Base-by-base conservation (phyloP, 2,888 invertebrate genomes). In the Lysandra coridon region DNA sequence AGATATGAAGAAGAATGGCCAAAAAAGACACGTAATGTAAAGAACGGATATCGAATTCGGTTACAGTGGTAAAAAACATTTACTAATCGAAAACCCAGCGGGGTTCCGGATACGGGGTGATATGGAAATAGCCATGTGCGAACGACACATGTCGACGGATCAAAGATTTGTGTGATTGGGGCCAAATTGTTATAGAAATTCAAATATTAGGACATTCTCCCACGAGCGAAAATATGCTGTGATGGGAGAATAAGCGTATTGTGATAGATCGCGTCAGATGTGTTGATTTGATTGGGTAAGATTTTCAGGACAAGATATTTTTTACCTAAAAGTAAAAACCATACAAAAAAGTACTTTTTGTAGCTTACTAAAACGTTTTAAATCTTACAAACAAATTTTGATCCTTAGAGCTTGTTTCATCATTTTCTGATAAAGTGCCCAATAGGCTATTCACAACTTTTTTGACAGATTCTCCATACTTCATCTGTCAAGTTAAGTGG, bases 81-180 rank as follows among this genome's bases (percentile, higher is more conserved):
- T 37, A 69, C 69, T 69, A 69, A 69, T 69, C 14, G 33, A 69
- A 69, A 14, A 4, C 69, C 4, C 69, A 69, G 69, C 33, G 37
- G 69, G 33, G 33, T 69, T 57, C 69, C 69, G 69, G 69, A 37
- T 37, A 69, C 33, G 14, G 33, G 10, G 6, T 69, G 33, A 17
- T 69, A 69, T 69, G 69, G 69, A 69, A 69, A 69, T 69, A 14
- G 12, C 33, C 69, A 69, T 69, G 69, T 69, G 69, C 69, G 69
- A 37, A 6, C 69, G 69, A 69, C 69, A 69, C 33, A 69, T 69
- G 69, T 69, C 69, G 23, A 12, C 64, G 33, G 33, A 69, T 69
- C 69, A 69, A 69, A 69, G 69, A 69, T 69, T 69, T 69, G 33
- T 69, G 17, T 69, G 69, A 69, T 69, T 33, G 33, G 69, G 33